These are phyloP conservation scores for Druceiella hillmani DNA, from an alignment of 2,888 invertebrate genomes.

Conservation along the genomic window DNA sequence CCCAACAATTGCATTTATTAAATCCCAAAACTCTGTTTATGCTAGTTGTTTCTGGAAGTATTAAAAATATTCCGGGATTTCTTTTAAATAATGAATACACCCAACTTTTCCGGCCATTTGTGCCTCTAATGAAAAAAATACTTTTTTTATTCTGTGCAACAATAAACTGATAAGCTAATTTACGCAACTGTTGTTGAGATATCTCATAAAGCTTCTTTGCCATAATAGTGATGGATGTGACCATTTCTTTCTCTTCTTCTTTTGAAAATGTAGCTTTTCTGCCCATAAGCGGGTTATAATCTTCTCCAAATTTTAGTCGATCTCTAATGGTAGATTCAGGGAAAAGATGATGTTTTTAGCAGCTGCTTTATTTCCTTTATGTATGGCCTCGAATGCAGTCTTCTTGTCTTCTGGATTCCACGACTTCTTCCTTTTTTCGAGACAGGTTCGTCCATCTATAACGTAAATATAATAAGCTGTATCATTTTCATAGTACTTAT, in stretches of 20 bases:
- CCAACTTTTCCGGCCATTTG: no score
- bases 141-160: constrained; percentile 8
- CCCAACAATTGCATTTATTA: constrained; percentile 11
- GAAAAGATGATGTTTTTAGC: constrained; percentile 2
- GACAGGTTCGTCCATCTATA: constrained; percentile 5
- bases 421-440: constrained; percentile 1
- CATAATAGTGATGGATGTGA: constrained; percentile 2
- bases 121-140: neutral
- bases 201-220: constrained; percentile 1
- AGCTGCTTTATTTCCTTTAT: neutral
- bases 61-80: constrained; percentile 10
- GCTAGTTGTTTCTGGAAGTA: constrained; percentile 11
- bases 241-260: constrained; percentile 4
- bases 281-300: constrained; percentile 2
- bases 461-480: no score
- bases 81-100: constrained; percentile 12
- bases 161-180: constrained; percentile 6
- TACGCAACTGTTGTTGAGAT: constrained; percentile 5
- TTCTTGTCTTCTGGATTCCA: constrained; percentile 3
- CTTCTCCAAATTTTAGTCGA: constrained; percentile 2
- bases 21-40: constrained; percentile 10
- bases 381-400: constrained; percentile 2
- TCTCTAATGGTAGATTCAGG: constrained; percentile 5
- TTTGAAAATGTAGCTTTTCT: constrained; percentile 5
- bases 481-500: no score